Percentiles rank a stretch among this genome's conserved stretches.
phyloP scores from a whole-genome alignment of 53 echinoderm and acorn worm species.

The Hippasteria phrygiana region DNA sequence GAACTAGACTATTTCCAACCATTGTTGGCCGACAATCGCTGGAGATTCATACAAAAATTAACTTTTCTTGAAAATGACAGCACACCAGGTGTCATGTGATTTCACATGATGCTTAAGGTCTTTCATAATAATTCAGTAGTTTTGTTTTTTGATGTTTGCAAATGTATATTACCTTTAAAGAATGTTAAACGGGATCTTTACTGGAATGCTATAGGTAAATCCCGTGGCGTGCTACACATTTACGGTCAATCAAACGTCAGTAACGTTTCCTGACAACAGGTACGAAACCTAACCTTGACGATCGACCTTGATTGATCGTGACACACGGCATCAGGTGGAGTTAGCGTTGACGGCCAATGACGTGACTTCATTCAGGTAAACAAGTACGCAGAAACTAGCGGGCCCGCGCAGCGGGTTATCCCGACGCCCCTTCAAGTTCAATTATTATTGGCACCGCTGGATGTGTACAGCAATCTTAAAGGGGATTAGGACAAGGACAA shows the following conservation, averaged over 20 bases:
- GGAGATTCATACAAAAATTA: too few relatives aligned
- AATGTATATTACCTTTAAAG: too few relatives aligned
- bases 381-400: conserved; percentile 3
- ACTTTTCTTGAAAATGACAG: too few relatives aligned
- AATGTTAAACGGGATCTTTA: background rate
- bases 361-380: background rate
- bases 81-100: too few relatives aligned
- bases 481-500: background rate
- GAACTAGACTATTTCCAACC: too few relatives aligned
- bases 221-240: background rate
- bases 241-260: conserved; percentile 13
- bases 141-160: too few relatives aligned
- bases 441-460: background rate
- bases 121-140: too few relatives aligned
- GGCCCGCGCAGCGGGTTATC: background rate
- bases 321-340: conserved; percentile 14
- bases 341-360: background rate
- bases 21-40: too few relatives aligned
- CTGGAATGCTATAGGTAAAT: background rate
- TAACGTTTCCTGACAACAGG: conserved; percentile 18
- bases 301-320: background rate
- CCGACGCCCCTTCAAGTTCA: background rate
- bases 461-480: background rate
- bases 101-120: too few relatives aligned
- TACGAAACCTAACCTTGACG: background rate